Evolutionary conservation across 2,888 invertebrate genomes (phyloP), one percentile per base, ranked within the genome.

Genomic region (Sipunculus nudus): DNA sequence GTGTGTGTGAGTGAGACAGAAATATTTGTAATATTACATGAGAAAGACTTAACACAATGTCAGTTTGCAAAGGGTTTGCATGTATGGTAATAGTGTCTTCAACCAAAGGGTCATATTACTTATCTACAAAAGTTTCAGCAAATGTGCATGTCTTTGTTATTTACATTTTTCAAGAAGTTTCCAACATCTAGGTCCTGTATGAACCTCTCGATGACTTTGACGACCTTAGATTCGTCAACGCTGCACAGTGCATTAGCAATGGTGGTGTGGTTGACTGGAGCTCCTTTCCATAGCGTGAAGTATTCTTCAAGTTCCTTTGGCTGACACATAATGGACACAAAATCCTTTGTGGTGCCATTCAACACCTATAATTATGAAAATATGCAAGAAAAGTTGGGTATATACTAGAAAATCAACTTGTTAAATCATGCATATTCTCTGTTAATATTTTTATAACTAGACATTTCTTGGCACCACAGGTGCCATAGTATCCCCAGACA

Each of bases 111-210:
- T n/a, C n/a, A 35, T 50, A 10, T 41, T 25, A 6, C 8, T 40
- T 25, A 13, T 38, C 35, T 32, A 6, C 10, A 8, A 32, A n/a
- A 19, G n/a, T 10, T 19, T 21, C 45, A 16, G n/a, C n/a, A n/a
- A n/a, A n/a, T n/a, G n/a, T n/a, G n/a, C n/a, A 8, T 43, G 39
- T 25, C n/a, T 10, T 41, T 26, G n/a, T 2, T 6, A 56, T 67
- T 54, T 57, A 79, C 79, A 59, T 73, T 69, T 58, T 76, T 59
- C 4, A 80, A 53, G 3, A 78, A 53, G 19, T 72, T 71, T 3
- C 78, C 76, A 31, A 78, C 64, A 50, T 75, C 67, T 16, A 78
- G 53, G 26, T 74, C 61, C n/a, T 58, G 53, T 13, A 75, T 53
- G 10, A 78, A 43, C 19, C 55, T 58, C 21, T 75, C 67, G 5